Evolutionary conservation across 2,797 vertebrate species (phyloP), one percentile per base, ranked within the genome.

Genomic region (Potorous gilbertii): DNA sequence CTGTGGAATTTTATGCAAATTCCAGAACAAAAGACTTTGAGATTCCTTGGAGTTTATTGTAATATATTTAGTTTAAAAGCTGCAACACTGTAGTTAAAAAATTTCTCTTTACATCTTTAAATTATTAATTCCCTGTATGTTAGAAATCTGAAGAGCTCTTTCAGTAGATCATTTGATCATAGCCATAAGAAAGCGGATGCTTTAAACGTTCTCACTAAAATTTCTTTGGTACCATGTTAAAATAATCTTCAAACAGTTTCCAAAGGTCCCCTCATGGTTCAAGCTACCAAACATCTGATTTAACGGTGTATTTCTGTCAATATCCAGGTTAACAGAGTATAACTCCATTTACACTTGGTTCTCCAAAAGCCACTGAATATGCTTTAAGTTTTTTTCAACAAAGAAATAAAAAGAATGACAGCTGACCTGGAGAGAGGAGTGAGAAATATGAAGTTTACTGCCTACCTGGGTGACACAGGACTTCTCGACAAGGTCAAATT

Each of bases 281-380:
- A 96, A 96, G 89, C 89, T 95, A 93, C 4, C 28, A 16, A 56
- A n/a, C n/a, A 28, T 90, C 96, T 92, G 92, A 95, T 40, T 95
- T 90, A 96, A 92, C 52, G 93, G 92, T 95, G 92, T 62, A 62
- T 93, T 52, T 89, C 57, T 94, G 74, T 24, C 55, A 92, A 93
- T 46, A 92, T 28, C 90, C 90, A 91, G 94, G 93, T 21, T 3
- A 62, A 94, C 66, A 92, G 0, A 92, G 29, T 40, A 74, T 74
- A 91, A 27, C 34, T 90, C 50, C 74, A 46, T 50, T 87, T 92
- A 52, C 56, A 94, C 18, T 8, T 57, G 93, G 90, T 93, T 96
- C 92, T 94, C 92, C 90, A 94, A 93, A 90, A 34, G n/a, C 50
- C 94, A 55, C 81, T 94, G 10, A 40, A 46, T 46, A 10, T 87